These are phyloP conservation scores for Synodontis membranacea DNA, from an alignment of 2,113 vertebrate genomes.

Conservation along the genomic window DNA sequence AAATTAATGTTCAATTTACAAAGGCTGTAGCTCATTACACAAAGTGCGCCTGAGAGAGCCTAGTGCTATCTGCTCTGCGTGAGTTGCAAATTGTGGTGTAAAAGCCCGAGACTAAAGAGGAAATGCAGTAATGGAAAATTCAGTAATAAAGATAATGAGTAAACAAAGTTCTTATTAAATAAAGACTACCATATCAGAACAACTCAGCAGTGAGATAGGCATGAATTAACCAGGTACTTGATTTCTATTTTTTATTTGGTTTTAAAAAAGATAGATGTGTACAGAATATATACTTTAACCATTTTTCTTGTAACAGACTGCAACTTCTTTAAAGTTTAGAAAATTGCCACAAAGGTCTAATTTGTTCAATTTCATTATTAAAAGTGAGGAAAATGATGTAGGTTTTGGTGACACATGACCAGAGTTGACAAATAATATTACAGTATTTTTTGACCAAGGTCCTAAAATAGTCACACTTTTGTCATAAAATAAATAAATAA, in stretches of 20 bases:
- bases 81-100: conserved; percentile 11
- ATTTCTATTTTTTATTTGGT: background rate
- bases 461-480: background rate
- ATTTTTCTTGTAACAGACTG: background rate
- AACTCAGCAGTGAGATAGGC: background rate
- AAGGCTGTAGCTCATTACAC: conserved; percentile 29
- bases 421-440: background rate
- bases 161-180: background rate
- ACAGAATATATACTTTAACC: background rate
- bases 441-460: background rate
- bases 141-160: background rate
- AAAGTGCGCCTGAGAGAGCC: conserved; percentile 7
- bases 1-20: conserved; percentile 26
- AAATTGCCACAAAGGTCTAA: background rate
- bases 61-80: background rate
- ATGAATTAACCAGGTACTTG: background rate
- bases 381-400: background rate
- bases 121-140: background rate
- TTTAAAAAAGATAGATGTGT: background rate
- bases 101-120: background rate
- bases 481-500: background rate
- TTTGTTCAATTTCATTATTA: background rate
- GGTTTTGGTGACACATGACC: background rate
- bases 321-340: background rate
- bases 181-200: background rate